A percentile compares a stretch with the other conserved stretches of the same genome.
phyloP scores from a whole-genome alignment of 30 jellyfish, hydroid and myxozoan species.

The Cassiopea andromeda region DNA sequence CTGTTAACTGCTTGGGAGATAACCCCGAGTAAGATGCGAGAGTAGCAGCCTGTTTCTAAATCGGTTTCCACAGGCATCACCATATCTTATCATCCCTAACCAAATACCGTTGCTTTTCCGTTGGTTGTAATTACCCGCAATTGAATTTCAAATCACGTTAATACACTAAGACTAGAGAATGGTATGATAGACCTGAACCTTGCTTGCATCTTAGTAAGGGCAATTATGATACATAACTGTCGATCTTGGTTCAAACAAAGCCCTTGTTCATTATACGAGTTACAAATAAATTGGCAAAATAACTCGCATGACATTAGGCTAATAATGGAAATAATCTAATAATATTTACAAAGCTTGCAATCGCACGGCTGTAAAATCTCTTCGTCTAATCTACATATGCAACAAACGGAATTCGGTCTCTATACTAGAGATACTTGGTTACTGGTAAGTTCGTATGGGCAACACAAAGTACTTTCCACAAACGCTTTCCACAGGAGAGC shows the following conservation, averaged over 20 bases:
- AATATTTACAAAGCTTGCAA: conserved; percentile 65
- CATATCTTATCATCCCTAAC: not conserved
- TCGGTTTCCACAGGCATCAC: too few species aligned
- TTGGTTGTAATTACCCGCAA: not conserved
- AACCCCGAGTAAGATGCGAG: too few species aligned
- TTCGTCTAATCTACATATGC: conserved; percentile 66
- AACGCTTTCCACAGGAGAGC: not conserved
- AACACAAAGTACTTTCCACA: conserved; percentile 3
- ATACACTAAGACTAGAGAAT: not conserved
- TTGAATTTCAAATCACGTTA: not conserved
- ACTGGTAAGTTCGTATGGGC: not conserved
- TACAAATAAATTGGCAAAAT: conserved; percentile 16
- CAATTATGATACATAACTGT: not conserved
- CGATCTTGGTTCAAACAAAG: conserved; percentile 21
- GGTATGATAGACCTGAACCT: not conserved
- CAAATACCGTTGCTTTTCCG: not conserved
- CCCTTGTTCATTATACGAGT: not conserved
- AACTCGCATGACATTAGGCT: conserved; percentile 41
- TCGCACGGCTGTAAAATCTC: conserved; percentile 63
- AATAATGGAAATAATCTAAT: conserved; percentile 53
- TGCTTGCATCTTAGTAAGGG: conserved; percentile 1
- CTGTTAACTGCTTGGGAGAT: too few species aligned
- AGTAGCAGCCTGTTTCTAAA: too few species aligned
- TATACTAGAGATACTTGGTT: conserved; percentile 26
- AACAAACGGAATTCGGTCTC: conserved; percentile 54